Base-by-base conservation (phyloP, 2,113 vertebrate genomes). In the Tinamus guttatus region DNA sequence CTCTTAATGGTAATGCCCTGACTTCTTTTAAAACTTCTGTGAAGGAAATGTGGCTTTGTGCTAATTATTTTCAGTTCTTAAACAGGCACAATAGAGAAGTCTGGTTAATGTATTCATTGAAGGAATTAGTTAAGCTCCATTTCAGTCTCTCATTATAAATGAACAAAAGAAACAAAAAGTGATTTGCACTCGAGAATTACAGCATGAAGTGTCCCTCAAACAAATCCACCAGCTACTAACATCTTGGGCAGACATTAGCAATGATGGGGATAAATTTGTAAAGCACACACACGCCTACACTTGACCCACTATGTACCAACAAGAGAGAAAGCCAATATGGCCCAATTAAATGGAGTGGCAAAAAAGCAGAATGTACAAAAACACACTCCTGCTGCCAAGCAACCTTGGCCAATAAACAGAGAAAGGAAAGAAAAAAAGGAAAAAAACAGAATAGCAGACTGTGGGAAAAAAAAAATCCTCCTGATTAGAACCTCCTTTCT, bases 81-180 rank as follows among this genome's bases (percentile, higher is more conserved):
- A 98, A 95, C 95, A 97, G 76, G 56, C 70, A 98, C 97, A 98
- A 98, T 93, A 96, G 97, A 96, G 94, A 94, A 95, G 95, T 81
- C 96, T 95, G 93, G 94, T 96, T 97, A 97, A 97, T 94, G 96
- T 95, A 97, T 97, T 98, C 97, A 98, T 93, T 96, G 94, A 96
- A 96, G 86, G 96, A 98, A 97, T 98, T 98, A 98, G 94, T 98
- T 97, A 97, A 98, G 97, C 97, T 98, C 95, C 97, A 98, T 97
- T 98, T 98, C 97, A 97, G 90, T 91, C 92, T 94, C 97, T 97
- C 91, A 94, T 97, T 98, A 97, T 96, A 95, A 93, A 81, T 47
- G 87, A 94, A 98, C 95, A 98, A 98, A 98, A 97, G 97, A 96
- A 97, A 98, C 95, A 98, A 96, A 97, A 97, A 97, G 97, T 96